A percentile compares a stretch with the other conserved stretches of the same genome.
Evolutionary conservation across 2,888 invertebrate genomes (phyloP).

Genomic region (Nephrocerus scutellatus): DNA sequence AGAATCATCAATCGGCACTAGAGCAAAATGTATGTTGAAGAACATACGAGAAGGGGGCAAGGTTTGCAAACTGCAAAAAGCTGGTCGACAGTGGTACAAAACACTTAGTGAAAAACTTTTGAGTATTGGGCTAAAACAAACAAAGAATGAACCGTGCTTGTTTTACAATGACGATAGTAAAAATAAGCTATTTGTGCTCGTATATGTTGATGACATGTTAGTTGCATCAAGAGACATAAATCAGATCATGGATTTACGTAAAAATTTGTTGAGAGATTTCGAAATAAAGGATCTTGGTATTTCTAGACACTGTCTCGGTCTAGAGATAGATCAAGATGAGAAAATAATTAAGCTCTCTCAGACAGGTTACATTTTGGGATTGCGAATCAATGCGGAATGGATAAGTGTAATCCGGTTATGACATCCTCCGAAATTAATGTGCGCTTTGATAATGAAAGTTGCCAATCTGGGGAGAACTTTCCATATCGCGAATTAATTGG

Average conservation of each 20-base stretch:
- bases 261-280: conserved; percentile 5
- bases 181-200: conserved; percentile 7
- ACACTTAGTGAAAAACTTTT: conserved; percentile 11
- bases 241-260: too few species aligned
- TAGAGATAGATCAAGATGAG: conserved; percentile 14
- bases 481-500: conserved; percentile 1
- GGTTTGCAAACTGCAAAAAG: conserved; percentile 14
- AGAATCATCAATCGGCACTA: conserved; percentile 3
- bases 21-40: conserved; percentile 8
- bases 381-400: conserved; percentile 11
- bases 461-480: too few species aligned
- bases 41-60: conserved; percentile 8
- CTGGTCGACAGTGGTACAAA: conserved; percentile 13
- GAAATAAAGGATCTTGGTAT: conserved; percentile 16
- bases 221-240: conserved; percentile 10
- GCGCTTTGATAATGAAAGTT: conserved; percentile 1
- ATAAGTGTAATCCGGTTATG: conserved; percentile 9
- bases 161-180: conserved; percentile 9
- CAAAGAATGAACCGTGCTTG: conserved; percentile 15
- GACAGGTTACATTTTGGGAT: conserved; percentile 10
- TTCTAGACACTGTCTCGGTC: conserved; percentile 18
- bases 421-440: conserved; percentile 13
- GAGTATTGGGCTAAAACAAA: conserved; percentile 12
- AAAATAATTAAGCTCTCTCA: conserved; percentile 12
- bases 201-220: conserved; percentile 17